A percentile compares a stretch with the other conserved stretches of the same genome.
These are phyloP conservation scores for Strigops habroptila DNA, from an alignment of 2,113 vertebrate species.

Conservation along the genomic window DNA sequence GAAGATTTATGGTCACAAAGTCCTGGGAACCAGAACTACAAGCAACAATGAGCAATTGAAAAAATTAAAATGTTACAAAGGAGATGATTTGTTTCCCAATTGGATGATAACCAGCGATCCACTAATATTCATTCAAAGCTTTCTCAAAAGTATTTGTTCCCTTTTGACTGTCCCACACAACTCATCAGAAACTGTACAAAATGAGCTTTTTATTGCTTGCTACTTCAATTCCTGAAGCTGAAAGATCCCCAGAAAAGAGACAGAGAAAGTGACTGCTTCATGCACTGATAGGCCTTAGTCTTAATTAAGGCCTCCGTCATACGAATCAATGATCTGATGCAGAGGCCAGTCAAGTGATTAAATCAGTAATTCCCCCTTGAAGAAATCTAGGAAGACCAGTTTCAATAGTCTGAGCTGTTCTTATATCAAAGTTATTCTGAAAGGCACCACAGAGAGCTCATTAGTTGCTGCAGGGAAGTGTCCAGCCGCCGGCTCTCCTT, in stretches of 20 bases:
- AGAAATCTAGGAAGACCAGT: neutral
- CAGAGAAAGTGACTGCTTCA: neutral
- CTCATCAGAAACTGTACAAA: neutral
- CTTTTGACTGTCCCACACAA: neutral
- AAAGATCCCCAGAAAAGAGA: neutral
- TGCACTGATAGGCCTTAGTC: neutral
- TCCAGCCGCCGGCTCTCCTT: neutral
- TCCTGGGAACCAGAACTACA: neutral
- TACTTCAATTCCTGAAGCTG: neutral
- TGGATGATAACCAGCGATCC: constrained; percentile 13
- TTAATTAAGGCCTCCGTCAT: neutral
- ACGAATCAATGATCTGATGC: neutral
- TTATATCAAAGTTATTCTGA: neutral
- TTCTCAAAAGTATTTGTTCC: neutral
- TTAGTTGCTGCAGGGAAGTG: neutral
- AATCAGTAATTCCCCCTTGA: neutral
- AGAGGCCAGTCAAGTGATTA: neutral
- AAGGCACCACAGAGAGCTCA: neutral
- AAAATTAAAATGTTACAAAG: neutral
- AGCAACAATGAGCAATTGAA: constrained; percentile 1
- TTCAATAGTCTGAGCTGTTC: neutral
- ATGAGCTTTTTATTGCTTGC: neutral
- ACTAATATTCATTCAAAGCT: neutral
- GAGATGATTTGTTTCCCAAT: neutral
- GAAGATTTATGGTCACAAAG: neutral